A percentile compares a stretch with the other conserved stretches of the same genome.
Conservation (phyloP, 2,113 vertebrate species). For the Tympanuchus pallidicinctus region DNA sequence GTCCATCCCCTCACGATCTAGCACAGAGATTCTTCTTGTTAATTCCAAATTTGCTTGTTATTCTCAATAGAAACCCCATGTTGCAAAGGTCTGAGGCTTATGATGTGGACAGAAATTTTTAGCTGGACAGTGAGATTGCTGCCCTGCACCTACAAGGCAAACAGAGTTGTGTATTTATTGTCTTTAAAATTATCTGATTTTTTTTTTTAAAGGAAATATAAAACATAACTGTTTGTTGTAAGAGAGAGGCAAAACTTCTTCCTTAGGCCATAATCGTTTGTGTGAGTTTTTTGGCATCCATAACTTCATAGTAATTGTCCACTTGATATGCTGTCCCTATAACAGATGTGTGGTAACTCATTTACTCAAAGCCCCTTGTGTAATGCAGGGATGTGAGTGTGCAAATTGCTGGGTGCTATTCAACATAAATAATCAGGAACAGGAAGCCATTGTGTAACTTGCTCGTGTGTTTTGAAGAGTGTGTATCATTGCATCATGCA, state of each 20-base stretch:
- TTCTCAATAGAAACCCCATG: neutral
- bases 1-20: neutral
- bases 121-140: neutral
- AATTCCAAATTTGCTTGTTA: neutral
- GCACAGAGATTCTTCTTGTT: neutral
- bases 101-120: neutral
- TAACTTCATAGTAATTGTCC: neutral
- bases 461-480: neutral
- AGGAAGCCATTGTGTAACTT: neutral
- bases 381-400: neutral
- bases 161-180: neutral
- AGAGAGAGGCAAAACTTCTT: neutral
- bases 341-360: neutral
- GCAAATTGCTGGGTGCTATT: fast-evolving
- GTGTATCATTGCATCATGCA: neutral
- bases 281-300: neutral
- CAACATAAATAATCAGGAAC: neutral
- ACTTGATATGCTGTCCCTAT: neutral
- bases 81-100: neutral
- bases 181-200: neutral
- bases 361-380: neutral
- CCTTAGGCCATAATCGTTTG: neutral
- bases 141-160: neutral
- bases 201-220: neutral
- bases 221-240: neutral